phyloP scores from a whole-genome alignment of 1,140 invertebrate genomes.

The Diachasma alloeum region DNA sequence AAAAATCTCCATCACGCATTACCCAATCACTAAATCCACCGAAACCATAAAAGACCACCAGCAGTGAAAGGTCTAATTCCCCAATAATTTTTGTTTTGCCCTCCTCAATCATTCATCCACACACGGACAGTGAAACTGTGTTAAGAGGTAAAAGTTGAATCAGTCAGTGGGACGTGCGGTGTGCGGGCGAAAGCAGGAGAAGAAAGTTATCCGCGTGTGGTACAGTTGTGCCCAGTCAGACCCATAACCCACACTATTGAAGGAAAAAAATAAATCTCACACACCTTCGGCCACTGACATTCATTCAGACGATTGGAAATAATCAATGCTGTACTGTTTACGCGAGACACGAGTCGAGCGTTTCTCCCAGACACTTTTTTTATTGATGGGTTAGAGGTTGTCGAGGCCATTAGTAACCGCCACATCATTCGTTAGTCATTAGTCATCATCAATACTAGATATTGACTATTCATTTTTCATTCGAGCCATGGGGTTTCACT shows the following conservation, averaged over 20 bases:
- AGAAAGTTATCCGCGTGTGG: slow-evolving; percentile 45
- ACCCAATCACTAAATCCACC: background rate
- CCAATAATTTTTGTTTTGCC: background rate
- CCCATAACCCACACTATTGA: background rate
- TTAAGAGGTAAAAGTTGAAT: slow-evolving; percentile 52
- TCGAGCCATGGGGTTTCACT: background rate
- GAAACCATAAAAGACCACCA: slow-evolving; percentile 3
- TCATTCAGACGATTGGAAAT: background rate
- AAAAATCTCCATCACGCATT: background rate
- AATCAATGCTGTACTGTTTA: background rate
- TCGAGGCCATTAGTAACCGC: background rate
- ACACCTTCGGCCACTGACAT: background rate
- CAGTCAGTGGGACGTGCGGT: slow-evolving; percentile 46
- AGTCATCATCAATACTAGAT: background rate
- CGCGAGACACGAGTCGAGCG: background rate
- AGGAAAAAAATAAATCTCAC: background rate
- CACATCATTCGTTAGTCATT: background rate
- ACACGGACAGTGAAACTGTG: slow-evolving; percentile 47
- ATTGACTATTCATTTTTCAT: background rate
- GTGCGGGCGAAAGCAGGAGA: slow-evolving; percentile 44
- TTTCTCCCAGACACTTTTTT: background rate
- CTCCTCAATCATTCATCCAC: background rate
- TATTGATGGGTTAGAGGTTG: background rate
- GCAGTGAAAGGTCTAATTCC: background rate
- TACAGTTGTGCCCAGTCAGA: background rate